phyloP scores from a whole-genome alignment of 2,888 invertebrate species.

The Sinohyriopsis cumingii region DNA sequence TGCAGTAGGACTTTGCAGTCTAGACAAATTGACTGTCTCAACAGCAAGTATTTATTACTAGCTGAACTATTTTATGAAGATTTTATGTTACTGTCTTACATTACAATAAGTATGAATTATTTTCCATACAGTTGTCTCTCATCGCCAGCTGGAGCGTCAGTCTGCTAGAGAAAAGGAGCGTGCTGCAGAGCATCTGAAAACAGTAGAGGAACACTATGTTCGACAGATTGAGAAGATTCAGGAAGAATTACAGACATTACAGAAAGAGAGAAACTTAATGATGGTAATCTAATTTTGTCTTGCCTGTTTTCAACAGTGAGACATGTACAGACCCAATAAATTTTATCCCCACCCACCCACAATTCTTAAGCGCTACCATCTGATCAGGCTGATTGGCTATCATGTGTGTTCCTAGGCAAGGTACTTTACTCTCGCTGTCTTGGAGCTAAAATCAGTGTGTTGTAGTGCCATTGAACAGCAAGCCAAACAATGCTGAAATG shows the following conservation, averaged over 20 bases:
- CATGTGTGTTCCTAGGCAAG: no score
- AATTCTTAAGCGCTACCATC: neutral
- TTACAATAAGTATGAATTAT: neutral
- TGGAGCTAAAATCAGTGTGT: no score
- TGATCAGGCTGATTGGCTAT: no score
- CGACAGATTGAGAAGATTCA: constrained; percentile 49
- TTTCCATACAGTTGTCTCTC: constrained; percentile 50
- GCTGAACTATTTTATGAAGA: neutral
- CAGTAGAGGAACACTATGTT: constrained; percentile 54
- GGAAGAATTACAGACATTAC: constrained; percentile 42
- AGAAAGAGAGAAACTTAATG: constrained; percentile 64
- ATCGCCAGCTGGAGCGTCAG: constrained; percentile 61
- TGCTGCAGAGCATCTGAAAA: constrained; percentile 44
- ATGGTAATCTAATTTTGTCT: constrained; percentile 46
- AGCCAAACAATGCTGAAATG: no score
- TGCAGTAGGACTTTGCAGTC: no score
- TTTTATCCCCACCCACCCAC: neutral
- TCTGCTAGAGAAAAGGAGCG: constrained; percentile 52
- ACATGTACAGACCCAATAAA: neutral
- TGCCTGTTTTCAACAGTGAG: neutral
- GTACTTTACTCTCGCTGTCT: no score
- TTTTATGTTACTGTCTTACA: neutral
- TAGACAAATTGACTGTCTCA: no score
- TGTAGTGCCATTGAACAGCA: no score
- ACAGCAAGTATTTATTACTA: no score